Evolutionary conservation across 2,113 vertebrate species (phyloP).

Genomic region (Menidia beryllina): DNA sequence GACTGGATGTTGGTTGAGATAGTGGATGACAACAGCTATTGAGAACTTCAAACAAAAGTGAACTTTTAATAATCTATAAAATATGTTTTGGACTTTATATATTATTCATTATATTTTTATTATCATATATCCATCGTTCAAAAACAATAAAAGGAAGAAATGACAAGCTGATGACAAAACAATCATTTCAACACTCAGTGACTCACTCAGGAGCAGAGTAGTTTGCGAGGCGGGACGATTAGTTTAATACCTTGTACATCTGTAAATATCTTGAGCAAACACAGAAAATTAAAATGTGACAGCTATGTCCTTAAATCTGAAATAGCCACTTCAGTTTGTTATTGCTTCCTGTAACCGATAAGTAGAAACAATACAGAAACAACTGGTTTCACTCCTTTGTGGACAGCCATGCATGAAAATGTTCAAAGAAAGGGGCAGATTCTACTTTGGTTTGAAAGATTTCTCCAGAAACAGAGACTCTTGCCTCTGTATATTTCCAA

Average conservation of each 20-base stretch:
- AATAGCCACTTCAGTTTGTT: slow-evolving; percentile 4
- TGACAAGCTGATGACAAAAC: too few relatives aligned
- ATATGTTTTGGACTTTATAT: too few relatives aligned
- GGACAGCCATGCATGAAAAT: slow-evolving; percentile 6
- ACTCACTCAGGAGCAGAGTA: too few relatives aligned
- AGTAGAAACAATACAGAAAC: background rate
- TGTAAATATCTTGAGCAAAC: slow-evolving; percentile 13
- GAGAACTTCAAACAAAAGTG: too few relatives aligned
- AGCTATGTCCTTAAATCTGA: slow-evolving; percentile 11
- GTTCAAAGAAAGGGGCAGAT: slow-evolving; percentile 5
- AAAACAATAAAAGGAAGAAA: too few relatives aligned
- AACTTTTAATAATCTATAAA: too few relatives aligned
- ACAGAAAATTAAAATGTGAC: background rate
- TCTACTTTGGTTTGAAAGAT: background rate
- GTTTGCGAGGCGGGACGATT: too few relatives aligned
- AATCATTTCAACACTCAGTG: too few relatives aligned
- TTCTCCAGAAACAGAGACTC: slow-evolving; percentile 18
- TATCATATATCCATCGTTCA: too few relatives aligned
- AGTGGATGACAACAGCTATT: too few relatives aligned
- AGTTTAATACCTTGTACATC: slow-evolving; percentile 16
- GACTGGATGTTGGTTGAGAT: too few relatives aligned
- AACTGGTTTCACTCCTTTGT: background rate
- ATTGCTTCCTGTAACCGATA: background rate
- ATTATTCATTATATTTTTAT: too few relatives aligned
- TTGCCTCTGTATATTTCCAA: background rate